Percentiles rank a stretch among this genome's conserved stretches.
phyloP scores from a whole-genome alignment of 92 coral and sea anemone genomes.

The Parazoanthus darwini region DNA sequence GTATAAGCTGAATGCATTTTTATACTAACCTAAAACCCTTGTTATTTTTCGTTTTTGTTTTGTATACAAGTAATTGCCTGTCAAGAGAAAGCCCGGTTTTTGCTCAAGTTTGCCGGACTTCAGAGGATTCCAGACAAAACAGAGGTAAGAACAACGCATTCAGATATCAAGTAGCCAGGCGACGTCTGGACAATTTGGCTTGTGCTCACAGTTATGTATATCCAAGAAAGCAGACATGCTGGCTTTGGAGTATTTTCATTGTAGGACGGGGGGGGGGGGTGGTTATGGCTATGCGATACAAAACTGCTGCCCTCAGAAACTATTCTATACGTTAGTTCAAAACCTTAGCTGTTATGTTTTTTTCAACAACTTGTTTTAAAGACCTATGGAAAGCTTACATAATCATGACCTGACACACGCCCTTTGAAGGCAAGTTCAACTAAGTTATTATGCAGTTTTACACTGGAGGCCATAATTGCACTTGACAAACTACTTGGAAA shows the following conservation, averaged over 20 bases:
- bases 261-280: no score
- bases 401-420: no score
- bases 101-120: conserved; percentile 92
- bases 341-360: no score
- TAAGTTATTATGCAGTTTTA: neutral
- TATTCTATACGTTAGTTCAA: no score
- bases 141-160: conserved; percentile 52
- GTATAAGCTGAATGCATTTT: neutral
- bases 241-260: no score
- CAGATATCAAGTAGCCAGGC: neutral
- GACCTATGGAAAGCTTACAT: no score
- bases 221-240: no score
- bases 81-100: conserved; percentile 87
- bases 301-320: neutral
- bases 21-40: no score
- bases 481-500: neutral
- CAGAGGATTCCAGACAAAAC: conserved; percentile 81
- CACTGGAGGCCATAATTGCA: neutral
- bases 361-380: no score
- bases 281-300: no score
- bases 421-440: no score
- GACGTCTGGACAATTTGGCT: neutral
- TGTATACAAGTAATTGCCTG: conserved; percentile 72
- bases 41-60: neutral
- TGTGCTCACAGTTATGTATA: neutral